These are phyloP conservation scores for Lasioglossum figueresi DNA, from an alignment of 2,888 invertebrate species.

Conservation along the genomic window DNA sequence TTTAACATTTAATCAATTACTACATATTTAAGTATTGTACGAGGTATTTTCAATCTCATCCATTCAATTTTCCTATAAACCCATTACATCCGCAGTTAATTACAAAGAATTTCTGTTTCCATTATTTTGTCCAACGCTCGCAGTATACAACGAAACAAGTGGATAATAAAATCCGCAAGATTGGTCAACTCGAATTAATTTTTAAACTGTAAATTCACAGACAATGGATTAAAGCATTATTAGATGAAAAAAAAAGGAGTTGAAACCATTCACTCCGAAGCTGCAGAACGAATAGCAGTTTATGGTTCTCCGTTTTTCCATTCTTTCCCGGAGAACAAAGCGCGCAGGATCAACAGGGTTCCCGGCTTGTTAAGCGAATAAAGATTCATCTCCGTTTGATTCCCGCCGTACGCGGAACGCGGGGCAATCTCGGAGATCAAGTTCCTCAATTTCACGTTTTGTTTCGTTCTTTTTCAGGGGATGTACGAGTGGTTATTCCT, in stretches of 20 bases:
- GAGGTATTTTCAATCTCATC: no score
- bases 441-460: not conserved
- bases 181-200: not conserved
- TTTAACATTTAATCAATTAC: no score
- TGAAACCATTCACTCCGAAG: not conserved
- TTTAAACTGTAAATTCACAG: not conserved
- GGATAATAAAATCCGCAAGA: not conserved
- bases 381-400: not conserved
- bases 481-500: not conserved
- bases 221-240: not conserved
- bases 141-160: not conserved
- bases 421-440: not conserved
- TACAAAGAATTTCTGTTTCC: no score
- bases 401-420: not conserved
- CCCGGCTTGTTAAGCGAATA: not conserved
- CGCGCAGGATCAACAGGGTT: not conserved
- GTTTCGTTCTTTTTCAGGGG: not conserved
- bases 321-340: not conserved
- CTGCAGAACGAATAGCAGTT: not conserved
- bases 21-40: no score
- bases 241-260: not conserved
- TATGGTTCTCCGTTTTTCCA: not conserved
- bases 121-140: no score
- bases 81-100: no score
- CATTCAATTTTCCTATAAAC: no score